Conservation (phyloP, 1,140 invertebrate species). For the Dryas iulia region DNA sequence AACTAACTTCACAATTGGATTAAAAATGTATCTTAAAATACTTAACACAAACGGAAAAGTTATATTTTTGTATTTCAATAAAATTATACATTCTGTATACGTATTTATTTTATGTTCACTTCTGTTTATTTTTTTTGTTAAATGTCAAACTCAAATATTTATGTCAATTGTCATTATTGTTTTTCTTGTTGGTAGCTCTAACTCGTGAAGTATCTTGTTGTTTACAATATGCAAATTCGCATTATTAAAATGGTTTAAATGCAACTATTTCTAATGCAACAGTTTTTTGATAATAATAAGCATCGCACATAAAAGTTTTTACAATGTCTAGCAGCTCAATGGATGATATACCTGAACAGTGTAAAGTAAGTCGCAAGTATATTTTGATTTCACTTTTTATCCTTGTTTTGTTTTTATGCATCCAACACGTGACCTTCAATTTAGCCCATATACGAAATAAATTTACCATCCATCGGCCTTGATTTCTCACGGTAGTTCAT, state of each 20-base stretch:
- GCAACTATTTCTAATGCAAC: background rate
- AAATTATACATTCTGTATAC: too few relatives aligned
- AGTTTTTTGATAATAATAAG: background rate
- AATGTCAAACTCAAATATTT: background rate
- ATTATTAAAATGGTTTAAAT: conserved; percentile 2
- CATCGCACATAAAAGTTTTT: background rate
- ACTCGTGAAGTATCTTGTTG: background rate
- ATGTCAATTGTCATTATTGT: conserved; percentile 1
- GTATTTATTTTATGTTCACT: too few relatives aligned
- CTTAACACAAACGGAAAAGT: too few relatives aligned
- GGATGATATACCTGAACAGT: conserved; percentile 66
- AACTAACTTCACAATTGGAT: too few relatives aligned
- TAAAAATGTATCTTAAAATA: too few relatives aligned
- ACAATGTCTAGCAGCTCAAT: conserved; percentile 62
- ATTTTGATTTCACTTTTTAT: conserved; percentile 26
- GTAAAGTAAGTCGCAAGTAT: conserved; percentile 50
- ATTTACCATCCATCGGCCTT: background rate
- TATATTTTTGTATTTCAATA: too few relatives aligned
- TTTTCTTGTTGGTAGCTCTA: background rate
- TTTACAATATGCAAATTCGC: conserved; percentile 2
- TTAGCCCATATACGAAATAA: conserved; percentile 13
- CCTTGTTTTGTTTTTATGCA: conserved; percentile 33
- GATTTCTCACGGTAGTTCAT: conserved; percentile 9
- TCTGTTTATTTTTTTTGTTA: background rate
- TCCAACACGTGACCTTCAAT: conserved; percentile 39